These are phyloP conservation scores for Cyanoderma ruficeps DNA, from an alignment of 2,113 vertebrate genomes.

Conservation along the genomic window DNA sequence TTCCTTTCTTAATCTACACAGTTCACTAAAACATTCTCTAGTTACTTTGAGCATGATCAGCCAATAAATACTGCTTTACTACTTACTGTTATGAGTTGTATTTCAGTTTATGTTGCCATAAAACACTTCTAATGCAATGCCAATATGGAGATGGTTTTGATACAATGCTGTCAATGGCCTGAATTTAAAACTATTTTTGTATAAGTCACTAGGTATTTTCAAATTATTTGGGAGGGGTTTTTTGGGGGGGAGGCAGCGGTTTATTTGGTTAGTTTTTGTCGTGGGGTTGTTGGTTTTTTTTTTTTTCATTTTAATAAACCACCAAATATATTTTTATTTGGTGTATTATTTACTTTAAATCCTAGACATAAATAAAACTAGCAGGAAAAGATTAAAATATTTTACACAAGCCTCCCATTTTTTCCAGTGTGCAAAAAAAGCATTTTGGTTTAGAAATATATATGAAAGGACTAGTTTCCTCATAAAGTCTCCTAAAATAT, in stretches of 20 bases:
- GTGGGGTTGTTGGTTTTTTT: background rate
- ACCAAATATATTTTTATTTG: background rate
- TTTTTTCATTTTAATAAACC: fast-evolving
- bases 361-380: background rate
- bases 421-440: background rate
- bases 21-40: background rate
- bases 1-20: background rate
- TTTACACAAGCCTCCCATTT: background rate
- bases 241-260: fast-evolving
- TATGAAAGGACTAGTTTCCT: background rate
- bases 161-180: background rate
- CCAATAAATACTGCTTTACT: conserved; percentile 49
- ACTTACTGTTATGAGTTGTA: conserved; percentile 38
- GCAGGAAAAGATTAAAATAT: background rate
- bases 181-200: background rate
- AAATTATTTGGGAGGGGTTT: background rate
- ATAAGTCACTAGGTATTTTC: background rate
- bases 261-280: background rate
- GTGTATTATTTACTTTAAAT: background rate
- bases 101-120: conserved; percentile 38
- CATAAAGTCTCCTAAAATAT: background rate
- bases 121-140: conserved; percentile 7
- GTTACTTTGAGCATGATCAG: background rate
- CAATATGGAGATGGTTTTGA: background rate
- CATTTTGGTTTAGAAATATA: background rate